Evolutionary conservation across 1,140 invertebrate species (phyloP), one percentile per base, ranked within the genome.

Genomic region (Dufourea novaeangliae): DNA sequence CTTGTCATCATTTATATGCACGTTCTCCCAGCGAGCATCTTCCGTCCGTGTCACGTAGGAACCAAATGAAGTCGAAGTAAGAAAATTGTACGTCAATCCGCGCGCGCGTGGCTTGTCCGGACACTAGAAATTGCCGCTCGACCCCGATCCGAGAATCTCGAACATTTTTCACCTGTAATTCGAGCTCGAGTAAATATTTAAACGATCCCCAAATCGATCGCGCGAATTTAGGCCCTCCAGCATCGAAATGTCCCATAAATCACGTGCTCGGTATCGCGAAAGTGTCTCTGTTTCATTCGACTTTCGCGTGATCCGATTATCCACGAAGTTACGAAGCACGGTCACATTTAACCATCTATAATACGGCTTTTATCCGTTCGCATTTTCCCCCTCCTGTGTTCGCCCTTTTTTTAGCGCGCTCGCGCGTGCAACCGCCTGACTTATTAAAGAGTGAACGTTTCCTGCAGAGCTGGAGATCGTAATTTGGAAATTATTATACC

Each of bases 1-100:
- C 71, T 59, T 56, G 56, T 34, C 63, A 68, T 59, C 66, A 44
- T 79, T 79, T 66, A 66, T 59, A 61, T 52, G 46, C 62, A 62
- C 32, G 29, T 71, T 63, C 61, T n/a, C 54, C 27, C 34, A 46
- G 41, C 41, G 59, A 70, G 73, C 46, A 70, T 46, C 59, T 69
- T 73, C 68, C 59, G 34, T 75, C 25, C 34, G 46, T 34, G 34
- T 54, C 41, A 62, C 46, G 52, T 14, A 75, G 54, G 25, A 64
- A 56, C 29, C 80, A 57, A 57, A 41, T 64, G 14, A 56, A 41
- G 44, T 32, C 66, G 41, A 62, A 66, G 8, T 39, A 59, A 17
- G 56, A 44, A 37, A 50, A 66, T 66, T 66, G 46, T 11, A 34
- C 20, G 34, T 37, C 34, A 46, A 20, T 20, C 17, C 4, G 20